Evolutionary conservation across 2,888 invertebrate species (phyloP), one percentile per base, ranked within the genome.

Genomic region (Cephalotes varians): DNA sequence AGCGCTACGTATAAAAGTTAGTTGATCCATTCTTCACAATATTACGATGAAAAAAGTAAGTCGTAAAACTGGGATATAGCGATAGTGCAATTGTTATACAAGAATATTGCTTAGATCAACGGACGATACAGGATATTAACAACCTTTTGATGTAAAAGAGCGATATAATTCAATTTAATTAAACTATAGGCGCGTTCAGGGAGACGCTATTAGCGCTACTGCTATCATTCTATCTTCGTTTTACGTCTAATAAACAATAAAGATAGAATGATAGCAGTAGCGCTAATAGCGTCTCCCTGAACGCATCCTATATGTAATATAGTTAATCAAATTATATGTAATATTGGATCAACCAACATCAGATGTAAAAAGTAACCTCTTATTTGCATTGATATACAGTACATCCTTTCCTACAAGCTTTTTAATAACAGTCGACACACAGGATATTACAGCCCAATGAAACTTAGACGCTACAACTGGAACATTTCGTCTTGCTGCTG

Each of bases 401-500:
- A 81, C 72, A 88, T 85, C 83, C 83, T 88, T 80, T 76, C 81
- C 81, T 82, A 81, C 56, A 86, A 85, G 85, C 82, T 90, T 84
- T 86, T 90, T 85, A 87, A 89, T 85, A 77, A 87, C 86, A 86
- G 67, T 84, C 82, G 72, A 85, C 44, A 79, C 76, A 81, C 76
- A 85, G 81, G 51, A 77, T 83, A 85, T 88, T 86, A 84, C 72
- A 89, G 81, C 76, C 85, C 81, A 85, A 81, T 82, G 49, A 83
- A 65, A 82, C 76, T 87, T 85, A 88, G 69, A 81, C 96, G 97
- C 97, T 98, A 98, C 97, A 98, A 97, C 95, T 98, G 98, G 95
- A 98, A 98, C 93, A 98, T 96, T 94, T 98, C 98, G 92, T 98
- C 98, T 93, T 98, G 98, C 92, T 97, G 96, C 91, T 97, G 96